Conservation (phyloP, 2,113 vertebrate species). For the Dipodomys spectabilis region DNA sequence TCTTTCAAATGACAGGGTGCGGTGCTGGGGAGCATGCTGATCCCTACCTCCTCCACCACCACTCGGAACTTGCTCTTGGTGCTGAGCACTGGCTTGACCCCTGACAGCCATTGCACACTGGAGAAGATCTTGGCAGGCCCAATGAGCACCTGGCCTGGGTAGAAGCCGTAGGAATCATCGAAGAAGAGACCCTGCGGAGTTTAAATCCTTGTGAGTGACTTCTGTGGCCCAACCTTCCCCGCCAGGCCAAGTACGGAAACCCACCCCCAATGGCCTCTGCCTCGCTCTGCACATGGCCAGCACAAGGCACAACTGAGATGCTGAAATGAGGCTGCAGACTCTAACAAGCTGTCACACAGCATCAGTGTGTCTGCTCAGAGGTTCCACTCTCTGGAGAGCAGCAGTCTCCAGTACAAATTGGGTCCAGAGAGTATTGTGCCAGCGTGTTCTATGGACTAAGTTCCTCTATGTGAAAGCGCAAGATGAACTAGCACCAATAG, state of each 20-base stretch:
- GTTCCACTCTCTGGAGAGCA: background rate
- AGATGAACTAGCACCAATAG: background rate
- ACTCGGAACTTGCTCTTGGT: constrained; percentile 99
- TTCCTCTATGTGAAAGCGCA: background rate
- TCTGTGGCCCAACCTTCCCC: accelerated
- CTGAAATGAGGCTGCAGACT: background rate
- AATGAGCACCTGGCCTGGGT: constrained; percentile 98
- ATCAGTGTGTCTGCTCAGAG: accelerated
- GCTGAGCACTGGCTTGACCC: constrained; percentile 97
- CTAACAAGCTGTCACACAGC: background rate
- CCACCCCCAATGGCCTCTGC: too few relatives aligned
- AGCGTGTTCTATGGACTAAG: accelerated
- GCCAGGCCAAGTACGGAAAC: background rate
- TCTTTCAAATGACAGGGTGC: background rate
- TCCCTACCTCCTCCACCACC: constrained; percentile 95
- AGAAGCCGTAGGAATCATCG: constrained; percentile 98
- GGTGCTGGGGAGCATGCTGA: background rate
- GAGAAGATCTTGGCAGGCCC: constrained; percentile 98
- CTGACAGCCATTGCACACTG: constrained; percentile 97
- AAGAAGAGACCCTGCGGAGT: constrained; percentile 95
- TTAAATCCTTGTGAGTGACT: background rate
- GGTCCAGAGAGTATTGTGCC: too few relatives aligned
- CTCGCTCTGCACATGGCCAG: background rate
- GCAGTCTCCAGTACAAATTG: background rate
- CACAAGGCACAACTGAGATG: accelerated